Conservation (phyloP, 2,888 invertebrate species). For the Lydus trimaculatus region DNA sequence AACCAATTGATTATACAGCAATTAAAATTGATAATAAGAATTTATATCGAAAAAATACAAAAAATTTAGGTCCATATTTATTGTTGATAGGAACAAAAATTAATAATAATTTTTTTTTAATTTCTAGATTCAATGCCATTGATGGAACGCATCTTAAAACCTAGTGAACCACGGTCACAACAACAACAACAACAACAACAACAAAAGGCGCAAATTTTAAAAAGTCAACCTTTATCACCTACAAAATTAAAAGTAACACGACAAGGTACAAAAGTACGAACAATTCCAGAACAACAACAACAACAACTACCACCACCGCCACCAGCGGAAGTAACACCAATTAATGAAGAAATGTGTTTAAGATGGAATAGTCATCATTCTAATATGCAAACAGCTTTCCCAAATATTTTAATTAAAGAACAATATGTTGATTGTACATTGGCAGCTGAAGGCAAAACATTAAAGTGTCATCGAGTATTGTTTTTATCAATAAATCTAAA, state of each 20-base stretch:
- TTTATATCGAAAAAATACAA: not conserved
- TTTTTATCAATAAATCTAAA: not conserved
- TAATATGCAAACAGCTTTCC: constrained; percentile 65
- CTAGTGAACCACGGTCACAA: constrained; percentile 8
- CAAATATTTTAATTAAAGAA: constrained; percentile 61
- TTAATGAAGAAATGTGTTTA: constrained; percentile 59
- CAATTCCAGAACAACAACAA: constrained; percentile 26
- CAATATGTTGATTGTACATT: constrained; percentile 66
- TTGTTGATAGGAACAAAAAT: no score
- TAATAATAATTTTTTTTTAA: no score
- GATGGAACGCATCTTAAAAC: constrained; percentile 42
- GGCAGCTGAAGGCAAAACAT: constrained; percentile 63
- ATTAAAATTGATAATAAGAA: constrained; percentile 7
- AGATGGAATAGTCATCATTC: constrained; percentile 66
- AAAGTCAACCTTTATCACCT: constrained; percentile 53
- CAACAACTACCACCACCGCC: constrained; percentile 14
- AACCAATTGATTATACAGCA: constrained; percentile 18
- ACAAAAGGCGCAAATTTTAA: constrained; percentile 36
- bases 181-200: constrained; percentile 14
- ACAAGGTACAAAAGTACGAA: constrained; percentile 34
- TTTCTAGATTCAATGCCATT: constrained; percentile 52
- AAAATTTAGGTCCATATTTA: constrained; percentile 2
- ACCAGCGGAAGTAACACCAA: constrained; percentile 31
- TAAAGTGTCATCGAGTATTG: constrained; percentile 64
- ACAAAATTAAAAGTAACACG: constrained; percentile 56